These are phyloP conservation scores for Galeopsomyia nigrocyanea DNA, from an alignment of 2,888 invertebrate species.

Conservation along the genomic window DNA sequence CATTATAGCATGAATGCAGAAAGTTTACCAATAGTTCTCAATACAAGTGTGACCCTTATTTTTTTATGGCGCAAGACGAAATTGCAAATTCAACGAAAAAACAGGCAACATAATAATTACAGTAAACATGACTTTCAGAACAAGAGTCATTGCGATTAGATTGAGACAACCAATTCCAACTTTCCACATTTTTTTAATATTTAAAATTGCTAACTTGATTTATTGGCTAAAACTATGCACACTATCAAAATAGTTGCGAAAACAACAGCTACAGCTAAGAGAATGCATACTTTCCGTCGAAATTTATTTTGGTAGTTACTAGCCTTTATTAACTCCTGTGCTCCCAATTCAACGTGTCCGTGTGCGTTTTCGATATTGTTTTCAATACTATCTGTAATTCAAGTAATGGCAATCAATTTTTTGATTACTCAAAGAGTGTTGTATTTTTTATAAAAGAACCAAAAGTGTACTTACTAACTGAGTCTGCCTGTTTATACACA, in stretches of 20 bases:
- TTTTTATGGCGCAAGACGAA: constrained; percentile 26
- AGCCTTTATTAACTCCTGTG: constrained; percentile 85
- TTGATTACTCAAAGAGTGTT: constrained; percentile 16
- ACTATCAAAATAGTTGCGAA: constrained; percentile 79
- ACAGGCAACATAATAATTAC: constrained; percentile 13
- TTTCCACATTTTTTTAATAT: constrained; percentile 51
- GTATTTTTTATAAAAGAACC: constrained; percentile 9
- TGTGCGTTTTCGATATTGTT: constrained; percentile 83
- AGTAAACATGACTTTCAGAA: constrained; percentile 22
- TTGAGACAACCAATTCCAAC: constrained; percentile 63
- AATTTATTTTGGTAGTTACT: constrained; percentile 83
- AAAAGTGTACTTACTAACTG: constrained; percentile 75
- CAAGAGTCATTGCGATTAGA: constrained; percentile 48
- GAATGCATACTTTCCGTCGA: constrained; percentile 81
- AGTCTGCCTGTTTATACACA: constrained; percentile 80
- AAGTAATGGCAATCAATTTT: constrained; percentile 23
- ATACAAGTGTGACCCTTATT: constrained; percentile 8
- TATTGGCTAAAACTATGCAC: constrained; percentile 72
- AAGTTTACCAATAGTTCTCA: constrained; percentile 31
- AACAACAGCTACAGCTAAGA: constrained; percentile 77
- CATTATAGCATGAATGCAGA: constrained; percentile 27
- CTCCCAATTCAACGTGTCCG: constrained; percentile 83
- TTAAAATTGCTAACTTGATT: constrained; percentile 65
- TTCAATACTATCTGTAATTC: constrained; percentile 83
- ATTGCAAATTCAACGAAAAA: constrained; percentile 30